phyloP scores from a whole-genome alignment of 2,888 invertebrate species.

The Elegia similella region DNA sequence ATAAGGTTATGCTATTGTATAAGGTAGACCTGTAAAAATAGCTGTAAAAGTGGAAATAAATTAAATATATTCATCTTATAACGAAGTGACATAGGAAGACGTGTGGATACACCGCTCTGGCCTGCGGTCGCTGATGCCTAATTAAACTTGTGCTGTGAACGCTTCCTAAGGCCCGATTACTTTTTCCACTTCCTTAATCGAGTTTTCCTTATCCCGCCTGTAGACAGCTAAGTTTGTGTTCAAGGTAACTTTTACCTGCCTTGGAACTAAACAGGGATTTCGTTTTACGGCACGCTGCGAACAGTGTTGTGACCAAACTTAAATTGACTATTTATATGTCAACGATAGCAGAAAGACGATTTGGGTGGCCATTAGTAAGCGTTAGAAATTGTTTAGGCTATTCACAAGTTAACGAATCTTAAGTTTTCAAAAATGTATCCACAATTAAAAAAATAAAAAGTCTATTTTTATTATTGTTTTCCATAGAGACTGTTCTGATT shows the following conservation, averaged over 20 bases:
- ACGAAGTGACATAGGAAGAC: slow-evolving; percentile 15
- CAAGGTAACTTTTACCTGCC: slow-evolving; percentile 63
- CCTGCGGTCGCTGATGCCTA: slow-evolving; percentile 32
- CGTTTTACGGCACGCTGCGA: slow-evolving; percentile 49
- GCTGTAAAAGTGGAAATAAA: too few species aligned
- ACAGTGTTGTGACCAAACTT: slow-evolving; percentile 50
- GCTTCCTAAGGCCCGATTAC: slow-evolving; percentile 52
- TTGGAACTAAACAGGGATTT: slow-evolving; percentile 55
- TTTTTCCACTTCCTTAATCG: slow-evolving; percentile 67
- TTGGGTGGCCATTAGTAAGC: too few species aligned
- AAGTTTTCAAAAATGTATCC: too few species aligned
- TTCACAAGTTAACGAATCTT: too few species aligned
- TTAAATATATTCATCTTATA: neutral
- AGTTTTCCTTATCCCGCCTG: slow-evolving; percentile 68
- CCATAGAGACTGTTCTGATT: too few species aligned
- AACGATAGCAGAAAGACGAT: too few species aligned
- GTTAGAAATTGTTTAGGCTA: too few species aligned
- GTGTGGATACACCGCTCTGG: slow-evolving; percentile 8
- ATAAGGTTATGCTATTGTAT: too few species aligned
- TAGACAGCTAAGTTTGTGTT: slow-evolving; percentile 68
- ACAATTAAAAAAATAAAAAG: too few species aligned
- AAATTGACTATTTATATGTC: slow-evolving; percentile 25
- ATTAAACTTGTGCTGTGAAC: slow-evolving; percentile 48
- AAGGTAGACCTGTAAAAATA: too few species aligned
- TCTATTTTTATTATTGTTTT: too few species aligned